These are phyloP conservation scores for Andrena camellia DNA, from an alignment of 2,888 invertebrate species.

Conservation along the genomic window DNA sequence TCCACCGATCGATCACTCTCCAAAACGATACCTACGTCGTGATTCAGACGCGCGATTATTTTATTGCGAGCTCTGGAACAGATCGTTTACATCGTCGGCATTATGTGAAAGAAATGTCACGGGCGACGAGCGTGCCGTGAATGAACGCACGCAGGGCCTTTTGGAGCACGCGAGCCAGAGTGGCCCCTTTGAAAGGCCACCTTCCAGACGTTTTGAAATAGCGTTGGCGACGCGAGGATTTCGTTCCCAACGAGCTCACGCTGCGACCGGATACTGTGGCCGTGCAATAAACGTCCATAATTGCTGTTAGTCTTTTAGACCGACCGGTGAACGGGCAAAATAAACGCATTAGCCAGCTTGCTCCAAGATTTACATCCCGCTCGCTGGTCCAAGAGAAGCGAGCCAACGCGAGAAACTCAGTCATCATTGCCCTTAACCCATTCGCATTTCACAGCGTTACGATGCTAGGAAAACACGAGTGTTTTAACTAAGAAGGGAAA, in stretches of 20 bases:
- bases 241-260: conserved; percentile 70
- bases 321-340: conserved; percentile 54
- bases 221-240: conserved; percentile 58
- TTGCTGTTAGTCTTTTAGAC: conserved; percentile 66
- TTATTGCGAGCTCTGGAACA: conserved; percentile 8
- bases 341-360: conserved; percentile 58
- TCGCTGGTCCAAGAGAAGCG: conserved; percentile 29
- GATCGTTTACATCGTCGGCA: conserved; percentile 12
- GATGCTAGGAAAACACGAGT: no score
- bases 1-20: conserved; percentile 7
- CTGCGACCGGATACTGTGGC: conserved; percentile 68
- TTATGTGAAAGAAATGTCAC: not conserved
- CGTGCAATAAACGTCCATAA: conserved; percentile 71
- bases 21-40: conserved; percentile 13
- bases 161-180: not conserved
- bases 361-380: conserved; percentile 55
- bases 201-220: conserved; percentile 41
- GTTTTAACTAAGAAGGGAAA: no score
- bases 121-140: conserved; percentile 6
- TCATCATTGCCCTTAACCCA: conserved; percentile 31
- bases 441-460: no score
- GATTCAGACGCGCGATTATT: conserved; percentile 10
- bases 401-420: conserved; percentile 48
- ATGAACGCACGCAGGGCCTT: not conserved
- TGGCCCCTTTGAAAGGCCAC: conserved; percentile 6